Percentiles rank a stretch among this genome's conserved stretches.
These are phyloP conservation scores for Platerodrilus igneus DNA, from an alignment of 2,888 invertebrate species.

Conservation along the genomic window DNA sequence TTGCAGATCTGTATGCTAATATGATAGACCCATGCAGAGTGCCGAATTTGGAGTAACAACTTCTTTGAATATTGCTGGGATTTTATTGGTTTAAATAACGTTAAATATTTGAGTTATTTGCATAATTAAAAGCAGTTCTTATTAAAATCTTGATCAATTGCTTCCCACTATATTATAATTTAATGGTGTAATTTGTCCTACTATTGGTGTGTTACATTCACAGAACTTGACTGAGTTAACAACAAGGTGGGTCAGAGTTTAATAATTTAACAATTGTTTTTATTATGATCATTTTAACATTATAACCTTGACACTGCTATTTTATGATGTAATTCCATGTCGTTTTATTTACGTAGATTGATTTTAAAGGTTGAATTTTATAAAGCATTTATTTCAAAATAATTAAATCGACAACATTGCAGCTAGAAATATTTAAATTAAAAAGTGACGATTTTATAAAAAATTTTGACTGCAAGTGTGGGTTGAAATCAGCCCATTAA, in stretches of 20 bases:
- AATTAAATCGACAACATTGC: too few species aligned
- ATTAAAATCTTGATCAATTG: not conserved
- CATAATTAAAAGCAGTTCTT: constrained; percentile 1
- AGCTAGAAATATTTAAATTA: too few species aligned
- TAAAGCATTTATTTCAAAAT: too few species aligned
- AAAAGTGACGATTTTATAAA: too few species aligned
- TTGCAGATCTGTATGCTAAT: constrained; percentile 16
- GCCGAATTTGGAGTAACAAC: too few species aligned
- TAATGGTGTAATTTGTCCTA: not conserved
- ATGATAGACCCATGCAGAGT: too few species aligned
- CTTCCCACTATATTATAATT: not conserved
- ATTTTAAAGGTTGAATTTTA: too few species aligned
- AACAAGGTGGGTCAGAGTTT: constrained; percentile 5
- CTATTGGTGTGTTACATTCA: not conserved
- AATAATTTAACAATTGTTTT: constrained; percentile 14
- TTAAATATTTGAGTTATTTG: constrained; percentile 1
- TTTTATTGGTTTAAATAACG: constrained; percentile 15
- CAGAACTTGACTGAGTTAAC: not conserved
- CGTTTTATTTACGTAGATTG: too few species aligned
- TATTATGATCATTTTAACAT: constrained; percentile 1
- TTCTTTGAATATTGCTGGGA: too few species aligned
- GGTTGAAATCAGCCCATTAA: too few species aligned
- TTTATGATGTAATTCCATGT: constrained; percentile 18
- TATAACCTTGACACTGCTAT: constrained; percentile 19
- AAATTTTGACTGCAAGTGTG: too few species aligned